Base-by-base conservation (phyloP, 2,888 invertebrate genomes). In the Brassicogethes aeneus region DNA sequence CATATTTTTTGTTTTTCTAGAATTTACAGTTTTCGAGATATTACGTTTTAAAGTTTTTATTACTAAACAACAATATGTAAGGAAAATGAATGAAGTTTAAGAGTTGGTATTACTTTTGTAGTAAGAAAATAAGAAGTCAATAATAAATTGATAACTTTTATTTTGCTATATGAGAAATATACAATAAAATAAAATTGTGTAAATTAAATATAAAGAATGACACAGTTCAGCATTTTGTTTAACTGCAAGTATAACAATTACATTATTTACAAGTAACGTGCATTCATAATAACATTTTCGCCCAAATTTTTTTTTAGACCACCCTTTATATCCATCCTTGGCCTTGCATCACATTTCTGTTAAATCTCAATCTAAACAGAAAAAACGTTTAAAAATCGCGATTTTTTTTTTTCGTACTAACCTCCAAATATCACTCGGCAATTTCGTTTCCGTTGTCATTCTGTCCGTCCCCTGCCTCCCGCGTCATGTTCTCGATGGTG, bases 391-490 rank as follows among this genome's bases (percentile, higher is more conserved):
- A 29, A 17, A 15, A 8, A 16, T 36, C 10, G 14, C 5, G 7
- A 7, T 7, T n/a, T 34, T 34, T 13, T n/a, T n/a, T 10, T 23
- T 23, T 23, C 23, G 7, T 23, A 36, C 36, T 44, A 13, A 40
- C 44, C 37, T 43, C 43, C 42, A 30, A 43, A 40, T 53, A 57
- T 61, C 59, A 60, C 59, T 64, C 61, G 10, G 50, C 52, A 37
- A 46, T 53, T 37, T 60, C 60, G 38, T 51, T 53, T 38, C 55
- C 55, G 10, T 44, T 56, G 48, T 62, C 61, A 41, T 63, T 63
- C 42, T 67, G 63, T 3, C 74, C 74, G 41, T 75, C 74, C 3
- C 73, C 75, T 45, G 72, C 72, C 50, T 74, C 74, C 32, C 74
- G 65, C 30, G 73, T 72, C 74, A 74, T 74, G 42, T 72, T 72